Evolutionary conservation across 92 coral and sea anemone genomes (phyloP).

Genomic region (Phenganax subtilis): DNA sequence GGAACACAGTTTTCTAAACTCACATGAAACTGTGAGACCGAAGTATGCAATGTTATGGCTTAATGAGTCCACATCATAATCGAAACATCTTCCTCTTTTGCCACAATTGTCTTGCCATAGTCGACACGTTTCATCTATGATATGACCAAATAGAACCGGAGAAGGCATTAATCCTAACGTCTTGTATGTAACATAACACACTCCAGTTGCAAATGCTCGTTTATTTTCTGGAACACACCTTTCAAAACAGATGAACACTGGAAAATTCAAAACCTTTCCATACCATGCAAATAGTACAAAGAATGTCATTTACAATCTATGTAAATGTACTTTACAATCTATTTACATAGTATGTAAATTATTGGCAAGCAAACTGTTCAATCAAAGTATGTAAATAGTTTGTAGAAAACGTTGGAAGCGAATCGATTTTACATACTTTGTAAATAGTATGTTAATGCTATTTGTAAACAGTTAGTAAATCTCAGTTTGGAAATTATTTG

Average conservation of each 20-base stretch:
- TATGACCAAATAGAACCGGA: slow-evolving; percentile 78
- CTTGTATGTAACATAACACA: slow-evolving; percentile 67
- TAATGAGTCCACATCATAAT: slow-evolving; percentile 72
- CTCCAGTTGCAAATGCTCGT: slow-evolving; percentile 82
- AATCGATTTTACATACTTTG: too few species aligned
- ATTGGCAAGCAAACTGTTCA: too few species aligned
- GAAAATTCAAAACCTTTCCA: too few species aligned
- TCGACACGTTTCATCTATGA: slow-evolving; percentile 82
- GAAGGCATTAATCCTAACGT: slow-evolving; percentile 81
- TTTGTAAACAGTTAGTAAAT: too few species aligned
- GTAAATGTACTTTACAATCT: too few species aligned
- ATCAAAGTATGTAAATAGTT: too few species aligned
- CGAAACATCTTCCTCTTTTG: slow-evolving; percentile 78
- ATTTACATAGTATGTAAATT: too few species aligned
- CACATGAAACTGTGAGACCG: slow-evolving; percentile 74
- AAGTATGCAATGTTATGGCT: slow-evolving; percentile 67
- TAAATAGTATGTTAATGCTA: too few species aligned
- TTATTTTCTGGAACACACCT: slow-evolving; percentile 96
- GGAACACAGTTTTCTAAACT: slow-evolving; percentile 13
- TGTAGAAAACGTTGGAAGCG: too few species aligned
- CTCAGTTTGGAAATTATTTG: too few species aligned
- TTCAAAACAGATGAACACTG: neutral
- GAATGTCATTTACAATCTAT: too few species aligned
- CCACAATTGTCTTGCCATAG: slow-evolving; percentile 87
- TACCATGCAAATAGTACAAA: too few species aligned